Conservation (phyloP, 2,797 vertebrate species). For the Rousettus madagascariensis region DNA sequence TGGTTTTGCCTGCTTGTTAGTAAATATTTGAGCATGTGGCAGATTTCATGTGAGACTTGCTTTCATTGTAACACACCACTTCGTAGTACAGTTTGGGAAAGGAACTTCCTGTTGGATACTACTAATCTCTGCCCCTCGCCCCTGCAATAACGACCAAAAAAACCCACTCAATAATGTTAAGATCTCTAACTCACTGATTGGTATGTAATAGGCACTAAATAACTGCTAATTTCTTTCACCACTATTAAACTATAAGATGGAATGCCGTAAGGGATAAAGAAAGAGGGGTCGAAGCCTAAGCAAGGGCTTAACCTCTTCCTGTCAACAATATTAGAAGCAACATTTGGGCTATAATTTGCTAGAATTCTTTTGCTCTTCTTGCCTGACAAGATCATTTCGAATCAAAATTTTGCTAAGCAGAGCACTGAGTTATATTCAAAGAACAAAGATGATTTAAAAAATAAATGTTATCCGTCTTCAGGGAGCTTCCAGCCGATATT, state of each 20-base stretch:
- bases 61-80: not conserved
- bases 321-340: not conserved
- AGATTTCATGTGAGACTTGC: constrained; percentile 39
- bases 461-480: not conserved
- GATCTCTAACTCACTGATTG: not conserved
- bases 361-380: not conserved
- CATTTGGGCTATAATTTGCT: not conserved
- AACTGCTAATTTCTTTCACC: not conserved
- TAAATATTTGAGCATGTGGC: constrained; percentile 46
- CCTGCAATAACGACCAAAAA: not conserved
- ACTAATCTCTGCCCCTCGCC: not conserved
- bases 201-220: not conserved
- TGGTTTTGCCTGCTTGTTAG: constrained; percentile 57
- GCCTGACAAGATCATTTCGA: not conserved
- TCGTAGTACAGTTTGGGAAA: not conserved
- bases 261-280: not conserved
- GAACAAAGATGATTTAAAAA: not conserved
- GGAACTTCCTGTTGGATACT: not conserved
- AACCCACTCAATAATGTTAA: not conserved
- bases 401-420: not conserved
- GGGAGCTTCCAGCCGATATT: not conserved
- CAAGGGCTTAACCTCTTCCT: not conserved
- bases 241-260: not conserved
- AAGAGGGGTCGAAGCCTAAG: not conserved
- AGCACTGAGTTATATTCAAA: not conserved